These are phyloP conservation scores for Saccostrea cuccullata DNA, from an alignment of 1,140 invertebrate genomes.

Conservation along the genomic window DNA sequence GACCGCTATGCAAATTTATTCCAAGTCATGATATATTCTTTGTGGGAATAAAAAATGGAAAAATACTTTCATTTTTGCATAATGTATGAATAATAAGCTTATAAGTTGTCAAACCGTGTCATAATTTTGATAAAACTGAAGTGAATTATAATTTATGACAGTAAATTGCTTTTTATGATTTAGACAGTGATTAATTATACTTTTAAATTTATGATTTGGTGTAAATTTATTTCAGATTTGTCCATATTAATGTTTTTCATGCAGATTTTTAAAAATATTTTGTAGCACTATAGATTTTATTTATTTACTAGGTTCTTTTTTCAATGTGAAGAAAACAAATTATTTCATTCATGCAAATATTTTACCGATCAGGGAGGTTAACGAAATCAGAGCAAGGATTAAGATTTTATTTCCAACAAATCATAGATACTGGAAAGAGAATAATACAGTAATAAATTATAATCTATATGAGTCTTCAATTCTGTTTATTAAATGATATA, in stretches of 20 bases:
- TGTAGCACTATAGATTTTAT: neutral
- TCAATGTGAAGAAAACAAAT: neutral
- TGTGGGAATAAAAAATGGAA: neutral
- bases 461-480: no score
- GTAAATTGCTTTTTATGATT: neutral
- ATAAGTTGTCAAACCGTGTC: slow-evolving; percentile 14
- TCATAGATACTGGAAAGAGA: no score
- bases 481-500: no score
- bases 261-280: neutral
- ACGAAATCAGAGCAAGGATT: no score
- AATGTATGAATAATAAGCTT: neutral
- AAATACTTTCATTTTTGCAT: slow-evolving; percentile 8
- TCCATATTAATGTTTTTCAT: neutral
- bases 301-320: neutral
- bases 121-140: slow-evolving; percentile 6
- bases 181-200: neutral
- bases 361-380: neutral
- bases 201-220: neutral
- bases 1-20: slow-evolving; percentile 7
- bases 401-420: no score
- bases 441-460: no score
- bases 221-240: neutral
- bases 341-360: neutral
- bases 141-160: neutral
- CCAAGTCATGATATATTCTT: slow-evolving; percentile 5